Conservation (phyloP, 2,888 invertebrate species). For the Nebria salina region DNA sequence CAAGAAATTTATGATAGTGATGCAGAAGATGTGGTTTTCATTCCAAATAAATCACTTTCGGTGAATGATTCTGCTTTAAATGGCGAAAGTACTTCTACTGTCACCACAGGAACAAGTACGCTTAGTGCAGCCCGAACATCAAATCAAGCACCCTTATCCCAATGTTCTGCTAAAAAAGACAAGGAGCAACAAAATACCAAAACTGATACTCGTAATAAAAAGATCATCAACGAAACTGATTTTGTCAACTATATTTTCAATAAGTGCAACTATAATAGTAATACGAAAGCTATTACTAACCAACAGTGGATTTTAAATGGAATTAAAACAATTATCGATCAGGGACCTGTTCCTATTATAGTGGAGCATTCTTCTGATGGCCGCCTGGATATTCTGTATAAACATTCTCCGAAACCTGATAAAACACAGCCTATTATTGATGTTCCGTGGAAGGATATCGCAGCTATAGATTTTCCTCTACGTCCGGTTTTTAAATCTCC, state of each 20-base stretch:
- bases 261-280: slow-evolving; percentile 21
- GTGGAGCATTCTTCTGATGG: not conserved
- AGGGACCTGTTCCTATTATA: not conserved
- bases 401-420: not conserved
- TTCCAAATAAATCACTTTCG: not conserved
- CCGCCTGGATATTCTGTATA: not conserved
- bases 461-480: slow-evolving; percentile 17
- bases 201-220: not conserved
- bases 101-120: not conserved
- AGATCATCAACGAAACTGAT: slow-evolving; percentile 31
- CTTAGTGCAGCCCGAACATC: not conserved
- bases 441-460: slow-evolving; percentile 12
- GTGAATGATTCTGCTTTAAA: not conserved
- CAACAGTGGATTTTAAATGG: slow-evolving; percentile 23
- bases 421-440: not conserved
- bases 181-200: not conserved
- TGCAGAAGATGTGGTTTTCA: slow-evolving; percentile 17
- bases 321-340: not conserved
- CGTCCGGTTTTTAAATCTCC: not conserved
- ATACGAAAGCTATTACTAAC: not conserved
- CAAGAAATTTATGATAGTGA: slow-evolving; percentile 33
- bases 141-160: not conserved
- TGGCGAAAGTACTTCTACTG: not conserved
- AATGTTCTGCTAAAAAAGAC: too few relatives aligned
- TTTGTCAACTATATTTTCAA: slow-evolving; percentile 36